Conservation (phyloP, 2,797 vertebrate genomes). For the Lagocephalus sceleratus region DNA sequence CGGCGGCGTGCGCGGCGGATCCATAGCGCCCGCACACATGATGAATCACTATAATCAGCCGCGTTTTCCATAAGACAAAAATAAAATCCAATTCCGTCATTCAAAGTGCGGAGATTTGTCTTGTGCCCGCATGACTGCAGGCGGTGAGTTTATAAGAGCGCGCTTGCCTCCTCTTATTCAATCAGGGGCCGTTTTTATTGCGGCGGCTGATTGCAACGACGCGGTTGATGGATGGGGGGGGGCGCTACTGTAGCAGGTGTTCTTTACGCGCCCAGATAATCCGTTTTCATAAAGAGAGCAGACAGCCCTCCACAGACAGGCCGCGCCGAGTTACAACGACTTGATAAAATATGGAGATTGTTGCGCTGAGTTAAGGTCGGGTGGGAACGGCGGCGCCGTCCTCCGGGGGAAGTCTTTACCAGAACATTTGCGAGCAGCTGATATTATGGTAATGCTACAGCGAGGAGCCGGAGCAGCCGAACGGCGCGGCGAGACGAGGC, state of each 20-base stretch:
- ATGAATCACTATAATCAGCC: slow-evolving; percentile 53
- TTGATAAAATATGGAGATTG: slow-evolving; percentile 68
- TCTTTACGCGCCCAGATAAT: slow-evolving; percentile 57
- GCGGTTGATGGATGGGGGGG: slow-evolving; percentile 63
- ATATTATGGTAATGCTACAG: slow-evolving; percentile 29
- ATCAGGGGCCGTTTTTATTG: slow-evolving; percentile 64
- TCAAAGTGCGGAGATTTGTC: slow-evolving; percentile 60
- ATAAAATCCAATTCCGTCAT: slow-evolving; percentile 62
- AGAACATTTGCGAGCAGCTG: slow-evolving; percentile 21
- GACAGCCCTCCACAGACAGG: slow-evolving; percentile 57
- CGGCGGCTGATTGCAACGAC: slow-evolving; percentile 71
- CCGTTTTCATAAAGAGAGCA: slow-evolving; percentile 70
- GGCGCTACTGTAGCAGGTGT: slow-evolving; percentile 56
- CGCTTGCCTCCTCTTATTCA: slow-evolving; percentile 69
- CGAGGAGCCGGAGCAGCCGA: slow-evolving; percentile 21
- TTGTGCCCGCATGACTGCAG: slow-evolving; percentile 53
- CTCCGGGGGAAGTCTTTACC: neutral
- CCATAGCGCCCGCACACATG: slow-evolving; percentile 18
- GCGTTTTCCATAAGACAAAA: slow-evolving; percentile 54
- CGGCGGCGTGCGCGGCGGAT: too few relatives aligned
- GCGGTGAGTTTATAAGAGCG: slow-evolving; percentile 63
- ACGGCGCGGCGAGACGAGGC: too few relatives aligned
- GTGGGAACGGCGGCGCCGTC: slow-evolving; percentile 12
- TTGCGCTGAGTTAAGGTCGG: slow-evolving; percentile 44
- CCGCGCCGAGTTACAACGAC: slow-evolving; percentile 54